Evolutionary conservation across 2,797 vertebrate genomes (phyloP).

Genomic region (Saxicola maurus): DNA sequence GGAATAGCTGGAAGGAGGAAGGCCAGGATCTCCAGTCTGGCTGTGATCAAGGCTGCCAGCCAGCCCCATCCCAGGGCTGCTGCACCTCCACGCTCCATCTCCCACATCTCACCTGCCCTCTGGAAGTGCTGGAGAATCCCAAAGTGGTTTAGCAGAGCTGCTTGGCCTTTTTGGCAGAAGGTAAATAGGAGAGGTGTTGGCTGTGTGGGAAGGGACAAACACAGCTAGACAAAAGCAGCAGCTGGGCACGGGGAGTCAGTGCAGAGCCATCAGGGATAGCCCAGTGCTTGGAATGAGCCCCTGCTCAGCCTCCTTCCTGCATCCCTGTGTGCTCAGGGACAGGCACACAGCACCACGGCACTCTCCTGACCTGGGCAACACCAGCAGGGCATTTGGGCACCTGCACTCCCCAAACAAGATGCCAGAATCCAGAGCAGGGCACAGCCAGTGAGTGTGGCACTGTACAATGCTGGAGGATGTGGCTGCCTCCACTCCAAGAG

Average conservation of each 20-base stretch:
- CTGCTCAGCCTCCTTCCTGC: neutral
- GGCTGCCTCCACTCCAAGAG: neutral
- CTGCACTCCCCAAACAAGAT: neutral
- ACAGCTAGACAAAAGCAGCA: neutral
- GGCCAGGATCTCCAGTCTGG: neutral
- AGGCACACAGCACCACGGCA: accelerated
- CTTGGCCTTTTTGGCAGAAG: neutral
- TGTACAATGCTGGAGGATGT: neutral
- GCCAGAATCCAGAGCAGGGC: neutral
- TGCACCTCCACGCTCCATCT: neutral
- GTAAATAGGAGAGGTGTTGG: neutral
- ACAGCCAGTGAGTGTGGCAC: accelerated
- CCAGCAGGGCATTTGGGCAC: neutral
- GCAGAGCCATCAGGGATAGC: neutral
- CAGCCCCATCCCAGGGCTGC: neutral
- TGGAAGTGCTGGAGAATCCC: neutral
- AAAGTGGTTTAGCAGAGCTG: neutral
- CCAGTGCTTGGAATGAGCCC: accelerated
- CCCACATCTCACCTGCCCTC: neutral
- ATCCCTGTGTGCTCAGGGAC: neutral
- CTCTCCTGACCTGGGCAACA: accelerated
- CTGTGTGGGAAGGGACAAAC: neutral
- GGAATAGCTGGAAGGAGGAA: neutral
- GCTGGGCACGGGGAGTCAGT: neutral
- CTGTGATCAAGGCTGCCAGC: neutral